Evolutionary conservation across 2,113 vertebrate species (phyloP).

Genomic region (Rhinolophus ferrumequinum): DNA sequence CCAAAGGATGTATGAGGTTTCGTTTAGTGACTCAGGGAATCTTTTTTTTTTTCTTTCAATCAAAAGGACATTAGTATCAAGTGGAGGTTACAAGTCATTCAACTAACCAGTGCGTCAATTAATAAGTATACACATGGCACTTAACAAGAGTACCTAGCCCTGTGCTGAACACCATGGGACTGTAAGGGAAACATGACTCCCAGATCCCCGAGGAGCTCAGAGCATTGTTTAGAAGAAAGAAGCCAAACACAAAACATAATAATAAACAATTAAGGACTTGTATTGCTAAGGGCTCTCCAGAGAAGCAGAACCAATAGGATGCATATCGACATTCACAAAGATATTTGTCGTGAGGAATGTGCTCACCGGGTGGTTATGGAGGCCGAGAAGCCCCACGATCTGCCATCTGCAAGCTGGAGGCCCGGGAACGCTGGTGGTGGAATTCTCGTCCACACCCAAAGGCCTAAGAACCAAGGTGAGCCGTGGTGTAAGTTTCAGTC

Average conservation of each 20-base stretch:
- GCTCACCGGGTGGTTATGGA: neutral
- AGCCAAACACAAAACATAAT: conserved; percentile 8
- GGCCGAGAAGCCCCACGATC: neutral
- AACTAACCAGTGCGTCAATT: conserved; percentile 4
- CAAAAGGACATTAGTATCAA: conserved; percentile 4
- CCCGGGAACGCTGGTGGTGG: neutral
- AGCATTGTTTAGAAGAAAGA: neutral
- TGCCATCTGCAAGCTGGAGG: neutral
- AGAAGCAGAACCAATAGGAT: neutral
- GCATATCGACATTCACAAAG: neutral
- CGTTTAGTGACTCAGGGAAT: neutral
- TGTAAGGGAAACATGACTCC: neutral
- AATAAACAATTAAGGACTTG: neutral
- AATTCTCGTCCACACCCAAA: neutral
- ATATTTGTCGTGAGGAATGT: neutral
- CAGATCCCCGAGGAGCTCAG: neutral
- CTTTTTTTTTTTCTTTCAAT: neutral
- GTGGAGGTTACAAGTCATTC: neutral
- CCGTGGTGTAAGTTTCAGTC: neutral
- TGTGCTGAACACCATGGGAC: neutral
- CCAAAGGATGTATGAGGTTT: conserved; percentile 32
- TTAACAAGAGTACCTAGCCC: neutral
- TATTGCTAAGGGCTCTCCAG: neutral
- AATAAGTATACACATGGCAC: neutral
- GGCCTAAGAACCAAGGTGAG: neutral